Evolutionary conservation across 2,888 invertebrate species (phyloP).

Genomic region (Parnassius mnemosyne): DNA sequence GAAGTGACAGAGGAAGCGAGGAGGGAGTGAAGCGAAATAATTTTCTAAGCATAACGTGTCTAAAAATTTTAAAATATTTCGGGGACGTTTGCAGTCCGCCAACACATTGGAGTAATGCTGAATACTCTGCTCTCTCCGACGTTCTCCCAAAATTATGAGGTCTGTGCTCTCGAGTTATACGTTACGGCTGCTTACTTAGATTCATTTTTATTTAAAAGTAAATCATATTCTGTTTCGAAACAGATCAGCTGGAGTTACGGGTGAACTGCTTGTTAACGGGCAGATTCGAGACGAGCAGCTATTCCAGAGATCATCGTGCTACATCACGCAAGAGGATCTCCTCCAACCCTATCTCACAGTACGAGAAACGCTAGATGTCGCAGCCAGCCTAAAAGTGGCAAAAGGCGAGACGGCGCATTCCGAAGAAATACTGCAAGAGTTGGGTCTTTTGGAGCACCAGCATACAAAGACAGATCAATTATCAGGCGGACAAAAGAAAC

Average conservation of each 20-base stretch:
- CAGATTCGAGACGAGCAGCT: conserved; percentile 81
- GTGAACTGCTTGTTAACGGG: conserved; percentile 85
- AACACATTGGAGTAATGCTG: too few relatives aligned
- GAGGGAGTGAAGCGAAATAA: too few relatives aligned
- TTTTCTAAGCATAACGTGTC: too few relatives aligned
- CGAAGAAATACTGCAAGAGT: conserved; percentile 80
- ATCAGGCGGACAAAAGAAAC: conserved; percentile 90
- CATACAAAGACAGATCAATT: conserved; percentile 81
- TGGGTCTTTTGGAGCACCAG: conserved; percentile 83
- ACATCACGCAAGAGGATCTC: conserved; percentile 90
- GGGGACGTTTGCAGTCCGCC: too few relatives aligned
- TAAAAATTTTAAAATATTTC: too few relatives aligned
- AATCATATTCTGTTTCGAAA: neutral
- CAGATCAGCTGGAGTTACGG: conserved; percentile 84
- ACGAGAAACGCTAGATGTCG: conserved; percentile 88
- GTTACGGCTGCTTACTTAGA: too few relatives aligned
- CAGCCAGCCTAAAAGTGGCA: conserved; percentile 87
- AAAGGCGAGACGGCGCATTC: conserved; percentile 66
- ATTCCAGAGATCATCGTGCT: conserved; percentile 87
- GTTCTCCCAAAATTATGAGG: too few relatives aligned
- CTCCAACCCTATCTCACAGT: conserved; percentile 87
- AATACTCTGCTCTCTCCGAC: too few relatives aligned
- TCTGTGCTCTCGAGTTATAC: too few relatives aligned
- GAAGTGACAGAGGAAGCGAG: too few relatives aligned
- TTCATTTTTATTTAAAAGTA: too few relatives aligned